These are phyloP conservation scores for Colletes gigas DNA, from an alignment of 1,140 invertebrate species.

Conservation along the genomic window DNA sequence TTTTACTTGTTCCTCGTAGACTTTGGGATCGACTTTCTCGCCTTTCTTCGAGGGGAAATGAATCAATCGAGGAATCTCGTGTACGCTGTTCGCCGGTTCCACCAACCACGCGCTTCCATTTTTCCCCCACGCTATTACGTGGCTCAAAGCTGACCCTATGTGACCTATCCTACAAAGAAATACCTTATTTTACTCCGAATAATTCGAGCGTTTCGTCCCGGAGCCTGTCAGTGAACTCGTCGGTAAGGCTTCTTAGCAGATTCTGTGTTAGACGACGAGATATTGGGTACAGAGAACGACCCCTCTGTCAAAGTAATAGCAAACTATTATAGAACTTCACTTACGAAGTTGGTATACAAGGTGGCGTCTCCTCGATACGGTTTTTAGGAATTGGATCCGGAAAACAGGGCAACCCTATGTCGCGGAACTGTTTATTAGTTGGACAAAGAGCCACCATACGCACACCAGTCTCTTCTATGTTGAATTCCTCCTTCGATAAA, in stretches of 20 bases:
- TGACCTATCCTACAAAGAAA: slow-evolving; percentile 80
- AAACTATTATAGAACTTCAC: slow-evolving; percentile 12
- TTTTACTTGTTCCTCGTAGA: slow-evolving; percentile 15
- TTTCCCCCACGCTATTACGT: slow-evolving; percentile 83
- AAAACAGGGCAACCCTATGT: slow-evolving; percentile 58
- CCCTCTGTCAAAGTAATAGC: too few relatives aligned
- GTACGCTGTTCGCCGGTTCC: slow-evolving; percentile 71
- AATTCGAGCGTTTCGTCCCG: too few relatives aligned
- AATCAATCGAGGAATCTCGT: slow-evolving; percentile 45
- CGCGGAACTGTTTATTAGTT: slow-evolving; percentile 33
- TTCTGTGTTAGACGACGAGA: too few relatives aligned
- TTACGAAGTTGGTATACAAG: slow-evolving; percentile 51
- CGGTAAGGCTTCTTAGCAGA: too few relatives aligned
- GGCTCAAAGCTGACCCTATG: slow-evolving; percentile 83
- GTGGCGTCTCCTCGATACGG: background rate
- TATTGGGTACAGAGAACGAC: too few relatives aligned
- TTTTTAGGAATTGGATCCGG: slow-evolving; percentile 29
- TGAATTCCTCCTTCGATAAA: slow-evolving; percentile 49
- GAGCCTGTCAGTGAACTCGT: too few relatives aligned
- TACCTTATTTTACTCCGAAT: slow-evolving; percentile 36
- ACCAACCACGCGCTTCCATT: slow-evolving; percentile 86
- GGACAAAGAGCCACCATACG: slow-evolving; percentile 81
- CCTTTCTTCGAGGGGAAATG: slow-evolving; percentile 23
- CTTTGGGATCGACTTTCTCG: slow-evolving; percentile 10
- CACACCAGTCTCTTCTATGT: slow-evolving; percentile 74